Base-by-base conservation (phyloP, 37 sponge, comb jelly and placozoan genomes). In the Aplysina aerophoba region DNA sequence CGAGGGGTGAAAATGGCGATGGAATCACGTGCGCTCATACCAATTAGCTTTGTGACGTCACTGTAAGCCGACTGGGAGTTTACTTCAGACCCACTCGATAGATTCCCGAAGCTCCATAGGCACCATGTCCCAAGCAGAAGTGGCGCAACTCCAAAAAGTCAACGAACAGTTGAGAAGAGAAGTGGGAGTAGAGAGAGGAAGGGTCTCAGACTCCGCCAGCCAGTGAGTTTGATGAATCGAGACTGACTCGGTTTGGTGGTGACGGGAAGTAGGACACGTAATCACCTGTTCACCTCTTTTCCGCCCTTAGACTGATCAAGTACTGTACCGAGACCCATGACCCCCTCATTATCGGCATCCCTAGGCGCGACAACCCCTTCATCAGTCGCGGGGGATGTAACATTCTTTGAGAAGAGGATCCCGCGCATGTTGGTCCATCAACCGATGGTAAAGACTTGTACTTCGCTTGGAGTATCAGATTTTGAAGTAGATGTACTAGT, bases 291-390 rank as follows among this genome's bases (percentile, higher is more conserved):
- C 27, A 0, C 73, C 0, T 53, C 28, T 66, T 22, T 61, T 0
- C 36, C 25, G 53, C 21, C 19, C 67, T 0, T 71, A 93, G 94
- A 14, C 71, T 93, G 55, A 85, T 64, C 56, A 80, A 93, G 37
- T 90, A 85, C 55, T 55, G 57, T 17, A 24, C 62, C 21, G 19
- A 19, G 22, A 69, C 85, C 34, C 88, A 83, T 54, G 94, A 93
- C 77, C 94, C 94, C 25, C 86, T 93, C 8, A 41, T 90, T 17
- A 62, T 77, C 21, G 91, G 91, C 12, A 80, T 93, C 12, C 91
- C 86, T 4, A 93, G 85, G 34, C 85, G 86, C 44, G 94, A 93
- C 62, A 93, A 93, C 86, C 94, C 94, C 15, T 93, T 90, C 67
- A 71, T 91, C 34, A 79, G 41, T 11, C 87, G 90, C 55, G 83